Evolutionary conservation across 2,113 vertebrate genomes (phyloP), one percentile per base, ranked within the genome.

Genomic region (Anguilla rostrata): DNA sequence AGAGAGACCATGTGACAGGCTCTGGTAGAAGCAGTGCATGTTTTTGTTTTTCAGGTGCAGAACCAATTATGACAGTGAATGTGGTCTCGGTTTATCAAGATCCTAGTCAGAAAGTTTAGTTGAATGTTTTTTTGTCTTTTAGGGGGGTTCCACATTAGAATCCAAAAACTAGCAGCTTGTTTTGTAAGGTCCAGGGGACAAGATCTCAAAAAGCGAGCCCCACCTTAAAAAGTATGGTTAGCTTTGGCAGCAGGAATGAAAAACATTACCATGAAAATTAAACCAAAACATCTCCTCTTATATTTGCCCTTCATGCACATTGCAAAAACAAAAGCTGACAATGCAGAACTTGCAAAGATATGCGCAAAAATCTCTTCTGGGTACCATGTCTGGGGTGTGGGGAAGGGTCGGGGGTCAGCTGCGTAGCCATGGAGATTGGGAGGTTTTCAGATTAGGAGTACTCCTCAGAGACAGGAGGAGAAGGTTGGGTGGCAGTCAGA

Each of bases 231-330:
- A 22, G 22, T 3, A 78, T 53, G 41, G 53, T 82, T 29, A 49
- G 81, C 60, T 81, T 87, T 83, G 75, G 89, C 81, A 87, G 57
- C 43, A 56, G 43, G 43, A 71, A 91, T 14, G 49, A 90, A 92
- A 86, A 29, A 92, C 84, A 41, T 81, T 14, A 22, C 16, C 26
- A 78, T 16, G 26, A 88, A 90, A 87, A 92, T 60, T n/a, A 39
- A 94, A 92, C 87, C 39, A 89, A 88, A 92, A 88, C 84, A 63
- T 49, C 66, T 34, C 16, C 39, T 53, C 49, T 6, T 80, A 56
- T 1, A 15, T 88, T 84, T 89, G 90, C 86, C 86, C 92, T 78
- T 63, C 95, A 94, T 95, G 93, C 94, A 80, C 34, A 20, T 80
- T 39, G 39, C 78, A 93, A 91, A 90, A 86, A 57, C 26, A 80